These are phyloP conservation scores for Rissa tridactyla DNA, from an alignment of 2,113 vertebrate species.

Conservation along the genomic window DNA sequence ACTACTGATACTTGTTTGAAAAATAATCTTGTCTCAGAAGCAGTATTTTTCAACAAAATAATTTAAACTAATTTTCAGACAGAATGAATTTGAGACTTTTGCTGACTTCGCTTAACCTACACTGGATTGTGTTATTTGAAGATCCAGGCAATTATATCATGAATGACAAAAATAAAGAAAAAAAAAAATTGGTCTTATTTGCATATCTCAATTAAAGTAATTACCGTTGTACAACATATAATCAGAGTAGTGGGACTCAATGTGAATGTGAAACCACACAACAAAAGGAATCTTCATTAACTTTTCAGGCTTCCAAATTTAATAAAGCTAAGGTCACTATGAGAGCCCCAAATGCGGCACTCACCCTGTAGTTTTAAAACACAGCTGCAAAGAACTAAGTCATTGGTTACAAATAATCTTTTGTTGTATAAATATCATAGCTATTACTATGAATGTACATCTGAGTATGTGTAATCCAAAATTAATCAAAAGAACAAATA, in stretches of 20 bases:
- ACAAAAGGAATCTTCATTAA: constrained; percentile 45
- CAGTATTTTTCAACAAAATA: neutral
- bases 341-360: constrained; percentile 27
- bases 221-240: constrained; percentile 49
- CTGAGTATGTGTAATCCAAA: neutral
- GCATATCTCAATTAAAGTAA: constrained; percentile 42
- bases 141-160: neutral
- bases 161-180: constrained; percentile 29
- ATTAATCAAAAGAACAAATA: neutral
- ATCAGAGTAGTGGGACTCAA: constrained; percentile 17
- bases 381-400: neutral
- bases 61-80: neutral
- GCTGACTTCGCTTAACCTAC: neutral
- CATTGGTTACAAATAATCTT: neutral
- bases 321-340: constrained; percentile 42
- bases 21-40: neutral
- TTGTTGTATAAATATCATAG: neutral
- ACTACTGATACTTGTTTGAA: neutral
- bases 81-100: neutral
- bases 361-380: neutral
- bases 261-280: constrained; percentile 32
- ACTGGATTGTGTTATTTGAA: neutral
- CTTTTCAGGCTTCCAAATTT: constrained; percentile 59
- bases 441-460: neutral
- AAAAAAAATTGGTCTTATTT: constrained; percentile 42